phyloP scores from a whole-genome alignment of 2,797 vertebrate genomes.

The Danio tinwini region DNA sequence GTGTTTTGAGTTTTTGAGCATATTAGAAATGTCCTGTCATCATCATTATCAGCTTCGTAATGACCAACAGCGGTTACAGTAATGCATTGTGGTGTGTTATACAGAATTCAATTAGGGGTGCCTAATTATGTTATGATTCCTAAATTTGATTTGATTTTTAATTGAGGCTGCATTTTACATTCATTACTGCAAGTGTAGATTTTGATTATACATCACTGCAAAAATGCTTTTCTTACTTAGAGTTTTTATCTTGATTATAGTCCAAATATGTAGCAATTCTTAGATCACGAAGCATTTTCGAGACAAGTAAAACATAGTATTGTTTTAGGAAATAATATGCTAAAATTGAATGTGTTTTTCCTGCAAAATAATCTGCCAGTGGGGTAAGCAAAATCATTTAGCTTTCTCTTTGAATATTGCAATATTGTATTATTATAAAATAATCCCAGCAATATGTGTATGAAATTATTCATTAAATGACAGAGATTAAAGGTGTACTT shows the following conservation, averaged over 20 bases:
- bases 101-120: conserved; percentile 2
- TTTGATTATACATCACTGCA: too few relatives aligned
- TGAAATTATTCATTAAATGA: background rate
- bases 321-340: too few relatives aligned
- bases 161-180: background rate
- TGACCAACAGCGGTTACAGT: background rate
- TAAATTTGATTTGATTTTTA: background rate
- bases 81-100: background rate
- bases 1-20: background rate
- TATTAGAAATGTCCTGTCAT: background rate
- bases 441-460: background rate
- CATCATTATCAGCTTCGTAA: background rate
- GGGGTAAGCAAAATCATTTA: too few relatives aligned
- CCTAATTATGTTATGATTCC: background rate
- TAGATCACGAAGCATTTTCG: too few relatives aligned
- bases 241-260: too few relatives aligned
- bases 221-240: too few relatives aligned
- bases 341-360: too few relatives aligned
- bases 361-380: too few relatives aligned
- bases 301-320: too few relatives aligned
- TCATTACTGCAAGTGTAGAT: background rate
- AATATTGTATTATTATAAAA: too few relatives aligned
- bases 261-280: too few relatives aligned
- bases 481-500: background rate
- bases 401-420: too few relatives aligned